These are phyloP conservation scores for Blastobasis adustella DNA, from an alignment of 2,888 invertebrate species.

Conservation along the genomic window DNA sequence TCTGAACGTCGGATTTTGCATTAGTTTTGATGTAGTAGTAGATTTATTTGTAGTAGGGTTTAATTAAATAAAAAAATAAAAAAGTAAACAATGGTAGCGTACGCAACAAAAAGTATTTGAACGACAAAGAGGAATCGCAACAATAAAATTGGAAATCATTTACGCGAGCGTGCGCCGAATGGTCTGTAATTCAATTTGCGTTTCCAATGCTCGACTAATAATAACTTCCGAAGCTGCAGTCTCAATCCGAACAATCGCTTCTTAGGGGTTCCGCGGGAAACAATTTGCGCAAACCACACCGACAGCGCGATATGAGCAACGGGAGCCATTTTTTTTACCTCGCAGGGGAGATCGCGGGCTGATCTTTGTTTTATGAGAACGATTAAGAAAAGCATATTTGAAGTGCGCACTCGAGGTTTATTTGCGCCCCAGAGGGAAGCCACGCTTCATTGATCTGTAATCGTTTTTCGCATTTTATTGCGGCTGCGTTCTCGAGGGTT, in stretches of 20 bases:
- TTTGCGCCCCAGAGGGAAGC: slow-evolving; percentile 67
- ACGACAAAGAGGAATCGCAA: not conserved
- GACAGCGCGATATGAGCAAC: slow-evolving; percentile 64
- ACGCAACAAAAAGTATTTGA: too few relatives aligned
- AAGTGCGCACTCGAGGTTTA: slow-evolving; percentile 70
- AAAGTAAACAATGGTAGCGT: too few relatives aligned
- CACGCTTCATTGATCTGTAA: slow-evolving; percentile 73
- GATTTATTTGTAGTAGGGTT: too few relatives aligned
- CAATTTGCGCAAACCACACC: slow-evolving; percentile 63
- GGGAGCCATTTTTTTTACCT: slow-evolving; percentile 50
- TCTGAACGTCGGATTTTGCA: too few relatives aligned
- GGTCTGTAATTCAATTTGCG: slow-evolving; percentile 41
- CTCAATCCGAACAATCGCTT: slow-evolving; percentile 56
- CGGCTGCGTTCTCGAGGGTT: slow-evolving; percentile 49
- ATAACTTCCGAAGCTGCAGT: slow-evolving; percentile 47
- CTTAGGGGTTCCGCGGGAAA: slow-evolving; percentile 50
- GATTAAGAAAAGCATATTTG: slow-evolving; percentile 76
- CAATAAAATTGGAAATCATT: slow-evolving; percentile 23
- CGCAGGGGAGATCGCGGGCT: slow-evolving; percentile 58
- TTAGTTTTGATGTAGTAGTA: too few relatives aligned
- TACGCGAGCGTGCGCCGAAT: slow-evolving; percentile 40
- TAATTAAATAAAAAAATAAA: too few relatives aligned
- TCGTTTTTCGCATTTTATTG: slow-evolving; percentile 72
- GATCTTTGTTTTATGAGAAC: slow-evolving; percentile 76
- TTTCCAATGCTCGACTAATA: slow-evolving; percentile 45